A percentile compares a stretch with the other conserved stretches of the same genome.
phyloP scores from a whole-genome alignment of 2,113 vertebrate species.

The Syrmaticus mikado region DNA sequence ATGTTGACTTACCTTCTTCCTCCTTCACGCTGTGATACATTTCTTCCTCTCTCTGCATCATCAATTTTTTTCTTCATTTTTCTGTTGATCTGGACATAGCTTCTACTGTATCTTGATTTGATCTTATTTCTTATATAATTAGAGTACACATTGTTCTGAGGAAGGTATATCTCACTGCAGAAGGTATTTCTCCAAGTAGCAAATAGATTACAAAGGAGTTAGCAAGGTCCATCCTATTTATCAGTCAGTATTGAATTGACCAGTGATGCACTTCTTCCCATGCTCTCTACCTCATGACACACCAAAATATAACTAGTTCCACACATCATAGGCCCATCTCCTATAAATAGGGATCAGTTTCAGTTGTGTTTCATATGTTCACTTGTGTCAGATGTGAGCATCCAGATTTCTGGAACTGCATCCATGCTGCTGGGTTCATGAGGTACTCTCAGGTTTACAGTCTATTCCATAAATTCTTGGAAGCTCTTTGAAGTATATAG shows the following conservation, averaged over 20 bases:
- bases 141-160: background rate
- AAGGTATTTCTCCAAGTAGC: background rate
- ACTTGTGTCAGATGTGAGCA: background rate
- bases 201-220: background rate
- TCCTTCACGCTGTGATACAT: background rate
- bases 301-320: background rate
- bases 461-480: background rate
- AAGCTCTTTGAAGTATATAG: conserved; percentile 19
- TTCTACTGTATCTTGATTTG: background rate
- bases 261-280: background rate
- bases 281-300: background rate
- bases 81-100: background rate
- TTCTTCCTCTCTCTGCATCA: background rate
- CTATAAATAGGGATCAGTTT: background rate
- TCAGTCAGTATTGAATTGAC: background rate
- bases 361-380: background rate
- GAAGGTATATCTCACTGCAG: background rate
- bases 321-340: background rate
- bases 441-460: background rate
- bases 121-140: background rate
- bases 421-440: background rate
- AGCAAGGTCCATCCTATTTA: background rate
- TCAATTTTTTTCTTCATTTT: background rate
- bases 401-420: background rate
- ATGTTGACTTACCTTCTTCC: background rate